Percentiles rank a stretch among this genome's conserved stretches.
Evolutionary conservation across 2,888 invertebrate species (phyloP).

Genomic region (Hypsopygia costalis): DNA sequence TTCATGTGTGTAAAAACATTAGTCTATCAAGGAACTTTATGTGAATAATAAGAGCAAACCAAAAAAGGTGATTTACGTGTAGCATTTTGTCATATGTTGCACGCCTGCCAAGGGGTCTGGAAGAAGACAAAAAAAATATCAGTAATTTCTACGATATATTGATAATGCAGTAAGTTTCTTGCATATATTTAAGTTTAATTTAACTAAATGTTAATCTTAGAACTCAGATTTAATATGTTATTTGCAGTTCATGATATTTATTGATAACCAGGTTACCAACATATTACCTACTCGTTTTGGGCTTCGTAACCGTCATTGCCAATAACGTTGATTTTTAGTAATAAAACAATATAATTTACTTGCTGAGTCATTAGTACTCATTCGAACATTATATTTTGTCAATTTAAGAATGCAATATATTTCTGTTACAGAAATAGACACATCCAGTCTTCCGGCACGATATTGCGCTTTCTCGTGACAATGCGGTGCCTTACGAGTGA

Average conservation of each 20-base stretch:
- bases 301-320: conserved; percentile 28
- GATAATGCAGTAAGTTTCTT: conserved; percentile 74
- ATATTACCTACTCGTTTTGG: conserved; percentile 24
- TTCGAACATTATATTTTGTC: not conserved
- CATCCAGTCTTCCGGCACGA: conserved; percentile 62
- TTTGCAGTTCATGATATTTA: conserved; percentile 24
- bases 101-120: conserved; percentile 76
- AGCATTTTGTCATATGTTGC: conserved; percentile 75
- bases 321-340: conserved; percentile 9
- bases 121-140: conserved; percentile 75
- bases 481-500: conserved; percentile 63
- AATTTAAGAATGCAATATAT: conserved; percentile 15
- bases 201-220: conserved; percentile 17
- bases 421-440: conserved; percentile 76
- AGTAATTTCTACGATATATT: conserved; percentile 68
- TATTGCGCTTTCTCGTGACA: conserved; percentile 61
- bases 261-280: conserved; percentile 51
- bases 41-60: conserved; percentile 36
- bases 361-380: conserved; percentile 11
- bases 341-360: conserved; percentile 1
- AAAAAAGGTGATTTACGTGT: conserved; percentile 48
- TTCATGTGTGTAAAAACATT: conserved; percentile 47
- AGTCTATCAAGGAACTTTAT: conserved; percentile 32
- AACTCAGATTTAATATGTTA: conserved; percentile 13
- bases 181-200: conserved; percentile 30